These are phyloP conservation scores for Indicator maculatus DNA, from an alignment of 2,113 vertebrate species.

Conservation along the genomic window DNA sequence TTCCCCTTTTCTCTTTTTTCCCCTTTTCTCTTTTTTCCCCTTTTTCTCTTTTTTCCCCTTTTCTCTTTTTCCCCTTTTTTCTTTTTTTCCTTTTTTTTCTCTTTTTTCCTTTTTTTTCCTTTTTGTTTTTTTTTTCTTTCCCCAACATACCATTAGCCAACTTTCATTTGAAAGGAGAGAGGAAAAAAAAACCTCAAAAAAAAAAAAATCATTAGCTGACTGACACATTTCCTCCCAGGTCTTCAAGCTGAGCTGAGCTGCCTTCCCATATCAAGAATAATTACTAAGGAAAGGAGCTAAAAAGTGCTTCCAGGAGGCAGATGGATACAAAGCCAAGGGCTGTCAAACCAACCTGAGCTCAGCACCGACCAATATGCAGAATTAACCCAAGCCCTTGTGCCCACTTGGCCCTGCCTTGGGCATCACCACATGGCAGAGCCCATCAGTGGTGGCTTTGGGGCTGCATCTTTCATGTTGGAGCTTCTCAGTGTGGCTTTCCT, in stretches of 20 bases:
- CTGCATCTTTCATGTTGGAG: background rate
- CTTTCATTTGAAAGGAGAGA: background rate
- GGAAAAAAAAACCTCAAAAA: background rate
- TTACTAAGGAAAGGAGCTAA: background rate
- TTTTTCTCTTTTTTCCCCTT: no score
- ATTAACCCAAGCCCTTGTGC: fast-evolving
- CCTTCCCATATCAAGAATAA: background rate
- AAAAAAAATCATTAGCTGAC: background rate
- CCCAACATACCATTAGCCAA: conserved; percentile 52
- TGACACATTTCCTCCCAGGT: conserved; percentile 42
- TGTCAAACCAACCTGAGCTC: no score
- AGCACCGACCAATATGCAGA: no score
- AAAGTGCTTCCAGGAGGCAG: background rate
- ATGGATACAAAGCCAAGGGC: background rate
- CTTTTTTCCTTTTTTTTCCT: no score
- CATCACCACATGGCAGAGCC: fast-evolving
- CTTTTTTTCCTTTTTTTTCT: no score
- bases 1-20: no score
- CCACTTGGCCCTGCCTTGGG: fast-evolving
- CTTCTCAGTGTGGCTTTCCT: background rate
- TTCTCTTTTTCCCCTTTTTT: no score
- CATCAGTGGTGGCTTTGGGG: fast-evolving
- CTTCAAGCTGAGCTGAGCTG: background rate
- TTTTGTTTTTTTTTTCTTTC: no score
- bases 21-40: no score